phyloP scores from a whole-genome alignment of 1,140 invertebrate species.

The Idris sp. region DNA sequence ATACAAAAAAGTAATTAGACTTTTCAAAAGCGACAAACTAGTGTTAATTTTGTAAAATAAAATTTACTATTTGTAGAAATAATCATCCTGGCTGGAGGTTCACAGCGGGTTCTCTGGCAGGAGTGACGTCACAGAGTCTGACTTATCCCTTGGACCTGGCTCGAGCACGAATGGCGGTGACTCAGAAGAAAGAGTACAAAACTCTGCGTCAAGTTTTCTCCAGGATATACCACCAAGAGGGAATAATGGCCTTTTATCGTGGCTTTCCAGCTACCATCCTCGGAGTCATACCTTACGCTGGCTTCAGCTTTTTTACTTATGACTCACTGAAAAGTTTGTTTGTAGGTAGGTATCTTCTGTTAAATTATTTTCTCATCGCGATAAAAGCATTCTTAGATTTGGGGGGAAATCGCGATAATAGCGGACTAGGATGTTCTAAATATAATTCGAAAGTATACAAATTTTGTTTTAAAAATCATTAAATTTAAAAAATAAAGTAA shows the following conservation, averaged over 20 bases:
- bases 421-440: too few species aligned
- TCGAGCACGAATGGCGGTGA: slow-evolving; percentile 98
- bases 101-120: slow-evolving; percentile 94
- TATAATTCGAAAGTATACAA: too few species aligned
- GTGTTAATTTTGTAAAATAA: too few species aligned
- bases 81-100: slow-evolving; percentile 79
- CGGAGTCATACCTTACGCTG: slow-evolving; percentile 98
- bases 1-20: too few species aligned
- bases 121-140: slow-evolving; percentile 92
- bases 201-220: slow-evolving; percentile 87
- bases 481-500: too few species aligned
- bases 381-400: background rate
- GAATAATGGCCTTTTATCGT: slow-evolving; percentile 87
- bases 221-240: slow-evolving; percentile 89
- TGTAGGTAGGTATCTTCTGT: slow-evolving; percentile 83
- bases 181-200: slow-evolving; percentile 85
- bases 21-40: too few species aligned
- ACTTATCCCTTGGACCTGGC: slow-evolving; percentile 99
- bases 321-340: slow-evolving; percentile 93
- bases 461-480: too few species aligned
- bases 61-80: too few species aligned
- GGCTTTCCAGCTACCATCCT: slow-evolving; percentile 94
- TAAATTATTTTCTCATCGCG: background rate
- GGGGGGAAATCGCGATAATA: too few species aligned
- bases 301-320: slow-evolving; percentile 98